Percentiles rank a stretch among this genome's conserved stretches.
Evolutionary conservation across 37 sponge, comb jelly and placozoan genomes (phyloP).

Genomic region (Mnemiopsis leidyi): DNA sequence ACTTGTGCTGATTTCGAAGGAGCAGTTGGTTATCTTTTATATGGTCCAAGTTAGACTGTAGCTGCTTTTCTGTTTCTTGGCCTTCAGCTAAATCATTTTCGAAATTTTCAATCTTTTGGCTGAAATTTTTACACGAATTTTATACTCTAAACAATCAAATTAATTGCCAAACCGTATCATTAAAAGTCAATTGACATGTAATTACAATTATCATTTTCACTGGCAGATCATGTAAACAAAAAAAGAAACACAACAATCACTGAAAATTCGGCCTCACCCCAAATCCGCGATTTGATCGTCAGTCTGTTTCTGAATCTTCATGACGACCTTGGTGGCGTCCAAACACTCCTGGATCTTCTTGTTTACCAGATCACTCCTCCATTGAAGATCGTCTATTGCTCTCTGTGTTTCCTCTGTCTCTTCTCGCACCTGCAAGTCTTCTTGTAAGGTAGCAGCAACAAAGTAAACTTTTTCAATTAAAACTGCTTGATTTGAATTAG

Average conservation of each 20-base stretch:
- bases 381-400: slow-evolving; percentile 47
- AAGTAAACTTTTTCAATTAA: not conserved
- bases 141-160: too few relatives aligned
- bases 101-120: slow-evolving; percentile 22
- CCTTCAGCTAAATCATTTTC: slow-evolving; percentile 24
- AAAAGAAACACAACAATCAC: not conserved
- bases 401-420: slow-evolving; percentile 40
- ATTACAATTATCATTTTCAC: too few relatives aligned
- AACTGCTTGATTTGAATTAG: too few relatives aligned
- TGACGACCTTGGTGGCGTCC: slow-evolving; percentile 49
- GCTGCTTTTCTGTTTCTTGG: slow-evolving; percentile 50
- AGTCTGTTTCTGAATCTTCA: slow-evolving; percentile 65
- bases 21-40: slow-evolving; percentile 47
- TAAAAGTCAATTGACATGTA: too few relatives aligned
- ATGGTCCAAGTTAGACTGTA: slow-evolving; percentile 49
- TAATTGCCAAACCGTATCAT: too few relatives aligned
- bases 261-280: too few relatives aligned
- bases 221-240: not conserved
- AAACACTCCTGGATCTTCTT: slow-evolving; percentile 63
- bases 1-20: slow-evolving; percentile 27
- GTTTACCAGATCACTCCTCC: slow-evolving; percentile 27
- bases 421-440: not conserved
- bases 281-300: slow-evolving; percentile 59
- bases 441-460: too few relatives aligned
- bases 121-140: not conserved